These are phyloP conservation scores for Drosophila emarginata DNA, from an alignment of 2,888 invertebrate species.

Conservation along the genomic window DNA sequence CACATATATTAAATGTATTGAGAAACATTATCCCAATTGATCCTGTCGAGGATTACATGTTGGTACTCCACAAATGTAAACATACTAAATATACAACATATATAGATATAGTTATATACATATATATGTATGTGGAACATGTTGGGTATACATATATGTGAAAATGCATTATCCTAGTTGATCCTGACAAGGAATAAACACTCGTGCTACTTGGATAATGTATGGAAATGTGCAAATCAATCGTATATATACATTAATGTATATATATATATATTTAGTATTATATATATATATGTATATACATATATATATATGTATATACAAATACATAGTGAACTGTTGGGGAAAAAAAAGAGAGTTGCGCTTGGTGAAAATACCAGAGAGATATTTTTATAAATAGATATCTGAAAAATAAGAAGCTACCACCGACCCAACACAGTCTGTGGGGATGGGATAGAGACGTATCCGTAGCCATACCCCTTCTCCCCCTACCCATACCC, in stretches of 20 bases:
- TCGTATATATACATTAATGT: not conserved
- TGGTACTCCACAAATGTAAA: slow-evolving; percentile 35
- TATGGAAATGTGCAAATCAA: slow-evolving; percentile 19
- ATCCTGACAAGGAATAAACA: slow-evolving; percentile 53
- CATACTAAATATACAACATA: slow-evolving; percentile 18
- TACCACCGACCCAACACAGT: slow-evolving; percentile 51
- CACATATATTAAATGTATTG: not conserved
- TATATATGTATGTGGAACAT: too few relatives aligned
- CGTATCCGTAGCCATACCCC: not conserved
- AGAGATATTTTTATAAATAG: slow-evolving; percentile 73
- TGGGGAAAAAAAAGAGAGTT: slow-evolving; percentile 31
- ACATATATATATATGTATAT: too few relatives aligned
- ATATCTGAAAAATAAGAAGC: slow-evolving; percentile 79
- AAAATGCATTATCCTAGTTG: slow-evolving; percentile 56
- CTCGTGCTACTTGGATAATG: slow-evolving; percentile 41
- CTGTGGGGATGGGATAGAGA: slow-evolving; percentile 15
- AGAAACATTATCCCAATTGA: not conserved
- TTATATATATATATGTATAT: not conserved
- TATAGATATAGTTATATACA: slow-evolving; percentile 12
- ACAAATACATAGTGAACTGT: slow-evolving; percentile 5
- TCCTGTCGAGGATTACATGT: not conserved
- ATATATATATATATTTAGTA: not conserved
- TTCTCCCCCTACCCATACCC: slow-evolving; percentile 23
- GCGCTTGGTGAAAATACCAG: slow-evolving; percentile 49
- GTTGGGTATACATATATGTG: slow-evolving; percentile 17